Percentiles rank a stretch among this genome's conserved stretches.
Conservation (phyloP, 2,888 invertebrate species). For the Dusona sp. region DNA sequence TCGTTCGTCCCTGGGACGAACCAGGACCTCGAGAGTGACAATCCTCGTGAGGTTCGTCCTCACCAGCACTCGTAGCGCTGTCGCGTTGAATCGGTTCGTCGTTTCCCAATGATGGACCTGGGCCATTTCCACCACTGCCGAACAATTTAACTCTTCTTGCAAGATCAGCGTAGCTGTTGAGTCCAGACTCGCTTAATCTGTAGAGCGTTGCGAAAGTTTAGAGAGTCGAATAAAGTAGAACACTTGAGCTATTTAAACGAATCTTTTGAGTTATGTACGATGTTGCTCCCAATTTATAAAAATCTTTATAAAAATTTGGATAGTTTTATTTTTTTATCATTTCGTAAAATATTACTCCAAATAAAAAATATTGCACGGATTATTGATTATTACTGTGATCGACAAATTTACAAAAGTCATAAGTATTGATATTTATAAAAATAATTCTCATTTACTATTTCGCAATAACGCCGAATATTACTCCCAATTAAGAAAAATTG, state of each 20-base stretch:
- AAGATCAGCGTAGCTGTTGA: slow-evolving; percentile 80
- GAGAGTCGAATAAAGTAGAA: too few species aligned
- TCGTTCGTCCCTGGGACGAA: slow-evolving; percentile 79
- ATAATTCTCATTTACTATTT: too few species aligned
- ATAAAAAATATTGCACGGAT: neutral
- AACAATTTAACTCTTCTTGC: slow-evolving; percentile 82
- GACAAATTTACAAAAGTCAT: too few species aligned
- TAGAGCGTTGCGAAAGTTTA: too few species aligned
- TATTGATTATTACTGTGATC: too few species aligned
- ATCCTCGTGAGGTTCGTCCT: slow-evolving; percentile 81
- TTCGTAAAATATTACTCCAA: neutral
- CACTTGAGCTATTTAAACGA: too few species aligned
- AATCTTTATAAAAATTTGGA: neutral
- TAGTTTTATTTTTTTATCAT: neutral
- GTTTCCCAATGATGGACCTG: slow-evolving; percentile 76
- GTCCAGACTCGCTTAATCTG: slow-evolving; percentile 81
- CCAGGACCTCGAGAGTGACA: slow-evolving; percentile 76
- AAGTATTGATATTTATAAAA: too few species aligned
- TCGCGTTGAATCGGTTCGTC: slow-evolving; percentile 83
- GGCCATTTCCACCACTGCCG: slow-evolving; percentile 76
- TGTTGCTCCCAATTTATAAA: neutral
- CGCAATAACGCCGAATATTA: too few species aligned
- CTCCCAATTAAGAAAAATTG: neutral
- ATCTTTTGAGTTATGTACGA: neutral
- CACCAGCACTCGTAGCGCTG: slow-evolving; percentile 83